These are phyloP conservation scores for Apamea monoglypha DNA, from an alignment of 2,888 invertebrate genomes.

Conservation along the genomic window DNA sequence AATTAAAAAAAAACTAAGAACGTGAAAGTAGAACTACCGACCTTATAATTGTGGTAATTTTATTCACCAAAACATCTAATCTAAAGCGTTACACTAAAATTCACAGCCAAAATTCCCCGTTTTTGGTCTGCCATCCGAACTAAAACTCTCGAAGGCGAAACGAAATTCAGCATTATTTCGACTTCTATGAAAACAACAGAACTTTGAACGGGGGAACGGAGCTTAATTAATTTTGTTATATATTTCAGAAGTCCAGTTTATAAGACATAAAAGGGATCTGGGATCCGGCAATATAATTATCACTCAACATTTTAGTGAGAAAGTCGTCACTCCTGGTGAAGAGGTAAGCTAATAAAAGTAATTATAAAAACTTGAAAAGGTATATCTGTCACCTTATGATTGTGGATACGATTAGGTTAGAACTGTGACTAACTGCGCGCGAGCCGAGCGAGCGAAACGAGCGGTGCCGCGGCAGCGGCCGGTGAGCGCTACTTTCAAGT, in stretches of 20 bases:
- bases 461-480: too few relatives aligned
- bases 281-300: conserved; percentile 79
- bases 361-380: background rate
- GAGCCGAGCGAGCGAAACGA: too few relatives aligned
- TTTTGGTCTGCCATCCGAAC: conserved; percentile 9
- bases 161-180: conserved; percentile 21
- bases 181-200: conserved; percentile 39
- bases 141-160: conserved; percentile 14
- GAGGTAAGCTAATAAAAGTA: conserved; percentile 80
- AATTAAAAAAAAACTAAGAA: background rate
- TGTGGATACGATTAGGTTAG: too few relatives aligned
- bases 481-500: too few relatives aligned
- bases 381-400: background rate
- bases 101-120: background rate
- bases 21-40: background rate
- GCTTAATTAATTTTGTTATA: conserved; percentile 34
- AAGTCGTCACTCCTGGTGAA: conserved; percentile 89
- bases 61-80: background rate
- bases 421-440: too few relatives aligned
- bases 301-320: conserved; percentile 85
- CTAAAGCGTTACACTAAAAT: background rate
- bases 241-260: conserved; percentile 70
- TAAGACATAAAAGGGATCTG: conserved; percentile 79
- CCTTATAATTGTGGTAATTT: background rate
- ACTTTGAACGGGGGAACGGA: conserved; percentile 9